Percentiles rank a stretch among this genome's conserved stretches.
phyloP scores from a whole-genome alignment of 1,140 invertebrate genomes.

The Halotydeus destructor region DNA sequence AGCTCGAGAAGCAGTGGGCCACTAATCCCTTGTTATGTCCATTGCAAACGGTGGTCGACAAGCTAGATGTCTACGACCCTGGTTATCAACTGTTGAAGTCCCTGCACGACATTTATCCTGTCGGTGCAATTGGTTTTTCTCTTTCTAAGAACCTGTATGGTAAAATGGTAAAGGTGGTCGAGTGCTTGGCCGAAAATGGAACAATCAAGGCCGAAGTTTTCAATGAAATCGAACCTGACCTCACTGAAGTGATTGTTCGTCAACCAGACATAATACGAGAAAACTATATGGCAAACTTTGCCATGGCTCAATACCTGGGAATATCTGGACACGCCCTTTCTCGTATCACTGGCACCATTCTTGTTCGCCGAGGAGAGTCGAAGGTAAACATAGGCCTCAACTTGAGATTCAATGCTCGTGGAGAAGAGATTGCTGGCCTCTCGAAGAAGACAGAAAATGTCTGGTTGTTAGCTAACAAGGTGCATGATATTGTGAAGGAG shows the following conservation, averaged over 20 bases:
- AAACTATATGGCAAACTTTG: constrained; percentile 17
- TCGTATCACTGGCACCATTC: constrained; percentile 58
- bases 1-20: constrained; percentile 44
- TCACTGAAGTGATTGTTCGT: constrained; percentile 19
- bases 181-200: constrained; percentile 22
- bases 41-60: constrained; percentile 40
- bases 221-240: constrained; percentile 29
- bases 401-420: constrained; percentile 65
- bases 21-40: constrained; percentile 35
- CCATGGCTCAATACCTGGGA: constrained; percentile 31
- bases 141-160: constrained; percentile 57
- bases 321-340: constrained; percentile 48
- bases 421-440: constrained; percentile 51
- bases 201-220: constrained; percentile 33
- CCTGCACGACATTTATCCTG: constrained; percentile 46
- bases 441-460: constrained; percentile 40
- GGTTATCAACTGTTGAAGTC: constrained; percentile 27
- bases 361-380: constrained; percentile 28
- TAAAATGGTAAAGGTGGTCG: constrained; percentile 39
- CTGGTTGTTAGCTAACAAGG: constrained; percentile 63
- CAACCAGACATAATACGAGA: constrained; percentile 11
- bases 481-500: constrained; percentile 39
- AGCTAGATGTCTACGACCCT: constrained; percentile 32
- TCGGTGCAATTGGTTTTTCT: constrained; percentile 45
- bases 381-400: constrained; percentile 71